phyloP scores from a whole-genome alignment of 35 echinoderm and acorn worm species.

The Amphiura filiformis region DNA sequence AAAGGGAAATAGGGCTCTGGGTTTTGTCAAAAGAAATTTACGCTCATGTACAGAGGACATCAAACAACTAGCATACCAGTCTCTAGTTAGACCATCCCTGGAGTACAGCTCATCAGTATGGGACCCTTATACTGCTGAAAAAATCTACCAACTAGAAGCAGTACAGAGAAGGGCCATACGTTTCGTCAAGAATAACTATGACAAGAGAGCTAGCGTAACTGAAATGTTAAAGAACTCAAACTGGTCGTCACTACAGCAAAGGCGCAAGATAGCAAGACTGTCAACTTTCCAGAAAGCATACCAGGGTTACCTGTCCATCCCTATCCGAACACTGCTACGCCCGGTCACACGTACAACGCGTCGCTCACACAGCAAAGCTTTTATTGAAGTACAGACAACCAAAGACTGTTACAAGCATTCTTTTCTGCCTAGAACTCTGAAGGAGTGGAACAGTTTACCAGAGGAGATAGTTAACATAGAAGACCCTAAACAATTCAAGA shows the following conservation, averaged over 20 bases:
- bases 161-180: not conserved
- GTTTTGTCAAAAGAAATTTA: not conserved
- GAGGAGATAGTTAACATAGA: too few species aligned
- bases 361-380: too few species aligned
- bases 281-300: not conserved
- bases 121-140: not conserved
- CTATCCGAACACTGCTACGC: not conserved
- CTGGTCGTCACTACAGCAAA: not conserved
- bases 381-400: too few species aligned
- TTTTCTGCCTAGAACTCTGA: too few species aligned
- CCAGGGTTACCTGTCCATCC: not conserved
- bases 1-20: not conserved
- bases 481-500: too few species aligned
- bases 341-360: not conserved
- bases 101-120: not conserved
- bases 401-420: too few species aligned
- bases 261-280: not conserved
- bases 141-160: not conserved
- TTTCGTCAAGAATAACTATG: not conserved
- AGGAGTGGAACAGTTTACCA: too few species aligned
- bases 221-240: not conserved
- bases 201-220: not conserved
- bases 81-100: not conserved
- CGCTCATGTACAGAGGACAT: not conserved
- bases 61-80: not conserved